These are phyloP conservation scores for Drosophila oshimai DNA, from an alignment of 1,140 invertebrate genomes.

Conservation along the genomic window DNA sequence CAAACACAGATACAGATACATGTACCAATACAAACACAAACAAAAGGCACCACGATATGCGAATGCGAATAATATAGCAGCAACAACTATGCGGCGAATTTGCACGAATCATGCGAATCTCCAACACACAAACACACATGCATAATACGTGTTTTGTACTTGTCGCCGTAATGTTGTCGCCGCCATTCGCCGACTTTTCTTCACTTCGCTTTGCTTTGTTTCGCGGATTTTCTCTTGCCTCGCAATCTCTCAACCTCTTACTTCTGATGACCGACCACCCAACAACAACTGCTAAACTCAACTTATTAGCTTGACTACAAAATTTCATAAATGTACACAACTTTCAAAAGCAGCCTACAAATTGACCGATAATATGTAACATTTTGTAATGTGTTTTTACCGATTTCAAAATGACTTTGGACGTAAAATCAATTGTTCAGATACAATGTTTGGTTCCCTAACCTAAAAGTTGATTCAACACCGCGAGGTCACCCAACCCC, in stretches of 20 bases:
- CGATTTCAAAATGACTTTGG: too few relatives aligned
- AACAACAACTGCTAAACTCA: background rate
- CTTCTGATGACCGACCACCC: constrained; percentile 20
- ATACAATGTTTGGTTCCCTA: too few relatives aligned
- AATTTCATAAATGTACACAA: background rate
- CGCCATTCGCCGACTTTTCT: constrained; percentile 37
- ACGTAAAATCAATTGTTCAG: too few relatives aligned
- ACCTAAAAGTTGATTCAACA: too few relatives aligned
- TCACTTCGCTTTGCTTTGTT: constrained; percentile 25
- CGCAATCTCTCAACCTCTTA: background rate
- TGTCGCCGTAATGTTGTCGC: constrained; percentile 65
- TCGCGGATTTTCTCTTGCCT: constrained; percentile 26
- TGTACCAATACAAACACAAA: constrained; percentile 48
- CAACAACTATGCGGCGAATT: constrained; percentile 79
- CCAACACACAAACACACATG: constrained; percentile 55
- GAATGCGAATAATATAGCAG: constrained; percentile 76
- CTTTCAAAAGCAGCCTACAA: background rate
- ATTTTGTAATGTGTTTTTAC: too few relatives aligned
- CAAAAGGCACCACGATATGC: constrained; percentile 65
- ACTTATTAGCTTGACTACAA: background rate
- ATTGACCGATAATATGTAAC: too few relatives aligned
- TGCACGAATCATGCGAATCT: constrained; percentile 80
- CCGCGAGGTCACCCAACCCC: too few relatives aligned
- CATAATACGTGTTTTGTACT: constrained; percentile 78
- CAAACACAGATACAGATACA: constrained; percentile 40